Conservation (phyloP, 2,888 invertebrate genomes). For the Podabrus alpinus region DNA sequence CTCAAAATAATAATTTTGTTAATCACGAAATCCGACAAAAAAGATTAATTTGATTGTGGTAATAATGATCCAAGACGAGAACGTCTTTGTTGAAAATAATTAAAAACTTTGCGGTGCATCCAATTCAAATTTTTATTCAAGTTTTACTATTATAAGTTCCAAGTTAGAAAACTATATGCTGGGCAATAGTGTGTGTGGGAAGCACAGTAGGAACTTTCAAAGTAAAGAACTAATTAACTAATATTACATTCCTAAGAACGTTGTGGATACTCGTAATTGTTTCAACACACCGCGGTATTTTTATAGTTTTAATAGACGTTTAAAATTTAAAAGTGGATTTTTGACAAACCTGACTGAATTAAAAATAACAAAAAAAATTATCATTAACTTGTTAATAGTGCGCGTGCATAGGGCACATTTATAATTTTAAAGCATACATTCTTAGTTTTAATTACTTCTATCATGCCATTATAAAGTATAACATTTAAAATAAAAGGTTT, state of each 20-base stretch:
- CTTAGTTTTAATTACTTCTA: background rate
- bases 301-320: slow-evolving; percentile 22
- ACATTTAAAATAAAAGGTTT: background rate
- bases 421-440: background rate
- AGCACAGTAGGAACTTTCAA: slow-evolving; percentile 33
- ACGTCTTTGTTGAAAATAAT: background rate
- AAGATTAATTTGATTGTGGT: background rate
- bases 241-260: slow-evolving; percentile 33
- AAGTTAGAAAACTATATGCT: slow-evolving; percentile 14
- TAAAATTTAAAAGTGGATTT: slow-evolving; percentile 17
- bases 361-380: slow-evolving; percentile 6
- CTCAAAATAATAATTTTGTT: too few relatives aligned
- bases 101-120: background rate
- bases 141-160: background rate
- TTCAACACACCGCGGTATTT: slow-evolving; percentile 30
- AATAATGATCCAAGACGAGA: background rate
- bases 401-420: slow-evolving; percentile 3
- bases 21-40: background rate
- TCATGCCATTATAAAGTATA: background rate
- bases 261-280: slow-evolving; percentile 33
- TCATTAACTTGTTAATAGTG: slow-evolving; percentile 9
- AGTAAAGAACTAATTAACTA: slow-evolving; percentile 35
- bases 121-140: background rate
- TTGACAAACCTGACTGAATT: slow-evolving; percentile 9
- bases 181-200: slow-evolving; percentile 23